Conservation (phyloP, 2,797 vertebrate species). For the Sebastes glaucus region DNA sequence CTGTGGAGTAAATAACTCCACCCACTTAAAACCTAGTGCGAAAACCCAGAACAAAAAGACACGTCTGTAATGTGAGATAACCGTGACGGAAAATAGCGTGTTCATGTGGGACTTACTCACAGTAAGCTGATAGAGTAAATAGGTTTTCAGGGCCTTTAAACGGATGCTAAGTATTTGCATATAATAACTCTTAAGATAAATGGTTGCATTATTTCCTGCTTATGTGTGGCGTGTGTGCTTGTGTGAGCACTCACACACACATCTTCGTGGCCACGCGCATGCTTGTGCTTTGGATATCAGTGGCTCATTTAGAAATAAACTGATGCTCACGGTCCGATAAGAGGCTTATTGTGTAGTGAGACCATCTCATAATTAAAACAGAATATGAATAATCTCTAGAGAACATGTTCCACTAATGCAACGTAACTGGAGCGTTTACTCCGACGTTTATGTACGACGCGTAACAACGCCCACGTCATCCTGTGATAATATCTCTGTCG, state of each 20-base stretch:
- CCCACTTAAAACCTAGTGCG: background rate
- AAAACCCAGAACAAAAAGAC: background rate
- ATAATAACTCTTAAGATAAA: slow-evolving; percentile 1
- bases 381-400: slow-evolving; percentile 65
- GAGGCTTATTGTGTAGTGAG: slow-evolving; percentile 64
- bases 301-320: slow-evolving; percentile 62
- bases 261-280: background rate
- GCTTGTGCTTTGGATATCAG: slow-evolving; percentile 41
- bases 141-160: background rate
- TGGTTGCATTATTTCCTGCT: background rate
- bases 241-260: background rate
- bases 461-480: slow-evolving; percentile 20
- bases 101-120: background rate
- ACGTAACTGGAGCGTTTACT: slow-evolving; percentile 37
- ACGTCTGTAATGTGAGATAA: background rate
- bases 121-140: background rate
- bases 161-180: slow-evolving; percentile 4
- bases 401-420: slow-evolving; percentile 58
- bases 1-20: background rate
- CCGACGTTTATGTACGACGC: background rate
- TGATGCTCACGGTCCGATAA: slow-evolving; percentile 67
- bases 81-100: background rate
- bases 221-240: background rate
- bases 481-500: slow-evolving; percentile 20
- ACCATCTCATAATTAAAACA: slow-evolving; percentile 75